These are phyloP conservation scores for Morone chrysops DNA, from an alignment of 2,113 vertebrate genomes.

Conservation along the genomic window DNA sequence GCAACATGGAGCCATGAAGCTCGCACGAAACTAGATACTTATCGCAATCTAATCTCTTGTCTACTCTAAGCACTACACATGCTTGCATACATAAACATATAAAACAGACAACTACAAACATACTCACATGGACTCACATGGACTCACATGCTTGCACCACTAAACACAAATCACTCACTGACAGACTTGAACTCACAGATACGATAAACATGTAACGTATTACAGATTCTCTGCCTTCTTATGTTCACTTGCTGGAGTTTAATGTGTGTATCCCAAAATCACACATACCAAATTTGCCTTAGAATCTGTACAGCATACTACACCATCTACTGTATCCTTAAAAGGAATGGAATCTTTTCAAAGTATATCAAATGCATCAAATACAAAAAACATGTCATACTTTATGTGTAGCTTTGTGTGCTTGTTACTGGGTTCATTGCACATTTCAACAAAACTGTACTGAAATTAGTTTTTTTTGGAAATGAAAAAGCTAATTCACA, in stretches of 20 bases:
- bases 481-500: not conserved
- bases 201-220: not conserved
- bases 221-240: not conserved
- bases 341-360: not conserved
- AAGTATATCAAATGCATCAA: not conserved
- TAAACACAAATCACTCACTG: not conserved
- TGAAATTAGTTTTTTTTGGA: not conserved
- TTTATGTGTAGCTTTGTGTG: not conserved
- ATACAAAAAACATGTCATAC: not conserved
- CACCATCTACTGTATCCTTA: not conserved
- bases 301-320: not conserved
- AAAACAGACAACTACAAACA: conserved; percentile 30
- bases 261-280: no score
- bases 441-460: not conserved
- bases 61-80: conserved; percentile 35
- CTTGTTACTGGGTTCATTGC: not conserved
- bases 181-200: not conserved
- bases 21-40: conserved; percentile 50
- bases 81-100: conserved; percentile 36
- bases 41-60: conserved; percentile 63
- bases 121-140: not conserved
- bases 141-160: not conserved
- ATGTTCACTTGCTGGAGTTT: not conserved
- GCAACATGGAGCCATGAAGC: conserved; percentile 21
- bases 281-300: not conserved